Percentiles rank a stretch among this genome's conserved stretches.
Evolutionary conservation across 1,140 invertebrate species (phyloP).

Genomic region (Tetramorium alpestre): DNA sequence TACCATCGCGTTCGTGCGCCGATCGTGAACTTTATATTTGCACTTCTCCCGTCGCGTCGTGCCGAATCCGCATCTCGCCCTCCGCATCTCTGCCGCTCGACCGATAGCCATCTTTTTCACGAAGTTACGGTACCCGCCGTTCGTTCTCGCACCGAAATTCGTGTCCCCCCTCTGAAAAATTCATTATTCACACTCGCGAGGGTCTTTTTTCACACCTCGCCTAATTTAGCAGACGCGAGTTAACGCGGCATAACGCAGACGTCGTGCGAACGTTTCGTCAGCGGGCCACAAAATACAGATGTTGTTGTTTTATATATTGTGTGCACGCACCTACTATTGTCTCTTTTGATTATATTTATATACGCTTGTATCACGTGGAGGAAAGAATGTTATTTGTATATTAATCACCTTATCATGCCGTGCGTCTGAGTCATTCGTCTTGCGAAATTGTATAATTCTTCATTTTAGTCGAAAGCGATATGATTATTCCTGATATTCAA

Average conservation of each 20-base stretch:
- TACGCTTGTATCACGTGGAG: background rate
- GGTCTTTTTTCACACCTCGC: conserved; percentile 10
- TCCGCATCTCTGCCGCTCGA: conserved; percentile 5
- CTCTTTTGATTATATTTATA: background rate
- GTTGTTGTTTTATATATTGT: background rate
- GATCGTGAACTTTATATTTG: conserved; percentile 57
- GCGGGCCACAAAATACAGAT: background rate
- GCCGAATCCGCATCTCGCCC: conserved; percentile 46
- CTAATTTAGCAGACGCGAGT: conserved; percentile 12
- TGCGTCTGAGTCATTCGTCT: background rate
- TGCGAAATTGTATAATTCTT: conserved; percentile 14
- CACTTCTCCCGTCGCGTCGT: conserved; percentile 48
- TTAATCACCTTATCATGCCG: background rate
- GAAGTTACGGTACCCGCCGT: conserved; percentile 36
- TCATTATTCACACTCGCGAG: conserved; percentile 1
- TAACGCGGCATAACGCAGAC: background rate
- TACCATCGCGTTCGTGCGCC: conserved; percentile 41
- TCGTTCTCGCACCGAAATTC: conserved; percentile 16
- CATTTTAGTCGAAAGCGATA: conserved; percentile 7
- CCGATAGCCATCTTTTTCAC: conserved; percentile 47
- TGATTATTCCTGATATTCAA: conserved; percentile 12
- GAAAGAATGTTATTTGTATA: background rate
- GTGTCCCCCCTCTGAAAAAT: background rate
- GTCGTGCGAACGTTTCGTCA: background rate
- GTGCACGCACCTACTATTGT: background rate